Base-by-base conservation (phyloP, 2,888 invertebrate genomes). In the Clostera curtula region DNA sequence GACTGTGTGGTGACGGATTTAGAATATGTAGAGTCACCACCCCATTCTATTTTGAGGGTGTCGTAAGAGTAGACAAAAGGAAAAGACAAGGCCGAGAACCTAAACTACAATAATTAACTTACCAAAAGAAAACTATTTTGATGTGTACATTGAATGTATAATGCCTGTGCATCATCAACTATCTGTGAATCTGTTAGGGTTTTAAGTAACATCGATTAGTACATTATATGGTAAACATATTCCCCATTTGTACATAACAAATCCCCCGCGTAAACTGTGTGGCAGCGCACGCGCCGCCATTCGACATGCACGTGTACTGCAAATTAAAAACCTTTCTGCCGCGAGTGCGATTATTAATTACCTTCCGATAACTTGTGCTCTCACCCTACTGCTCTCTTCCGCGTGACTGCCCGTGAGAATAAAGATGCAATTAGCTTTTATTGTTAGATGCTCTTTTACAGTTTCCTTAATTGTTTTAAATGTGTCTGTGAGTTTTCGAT, bases 241-340 rank as follows among this genome's bases (percentile, higher is more conserved):
- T 13, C 11, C 20, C 20, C 28, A 26, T 26, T 23, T 29, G 27
- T 32, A 38, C 27, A 35, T 26, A 38, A 21, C 19, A 28, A 36
- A 43, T 32, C 43, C 48, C 47, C 41, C 23, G 27, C 43, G 32
- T 31, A 39, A 31, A 23, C 24, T 29, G 31, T 21, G 37, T 26
- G 27, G 20, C 17, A 33, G 40, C 50, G 61, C 80, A 73, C 82
- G 77, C 72, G 75, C 44, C 69, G 37, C 37, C 64, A 66, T 74
- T 71, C 68, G 74, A 31, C 52, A 54, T 54, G 76, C 80, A 76
- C 80, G 80, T 76, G 80, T 58, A 50, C 39, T 46, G 63, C 66
- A 71, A 82, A 80, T 77, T 77, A 73, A 76, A 79, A 76, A 69
- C 69, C 69, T 71, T 74, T 73, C 58, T 53, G 50, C 54, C 37